Evolutionary conservation across 2,888 invertebrate genomes (phyloP).

Genomic region (Girardia tigrina): DNA sequence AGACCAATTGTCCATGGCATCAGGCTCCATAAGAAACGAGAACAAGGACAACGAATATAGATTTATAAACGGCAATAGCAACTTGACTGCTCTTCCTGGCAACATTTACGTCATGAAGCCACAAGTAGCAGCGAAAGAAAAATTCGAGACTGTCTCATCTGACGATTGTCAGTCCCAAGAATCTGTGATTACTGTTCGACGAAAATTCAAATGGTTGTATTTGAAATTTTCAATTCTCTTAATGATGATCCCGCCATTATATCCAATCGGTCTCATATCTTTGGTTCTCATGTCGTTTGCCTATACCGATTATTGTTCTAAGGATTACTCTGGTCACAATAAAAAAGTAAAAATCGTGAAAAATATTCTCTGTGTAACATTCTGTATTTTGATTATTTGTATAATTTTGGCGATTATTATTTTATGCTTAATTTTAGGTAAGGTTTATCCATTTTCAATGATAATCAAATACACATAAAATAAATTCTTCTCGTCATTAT

Average conservation of each 20-base stretch:
- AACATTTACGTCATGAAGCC: constrained; percentile 1
- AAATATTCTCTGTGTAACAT: not conserved
- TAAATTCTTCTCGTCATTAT: not conserved
- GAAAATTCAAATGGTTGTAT: not conserved
- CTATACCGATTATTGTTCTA: constrained; percentile 4
- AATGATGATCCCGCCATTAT: not conserved
- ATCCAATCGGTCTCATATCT: not conserved
- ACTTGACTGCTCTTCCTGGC: not conserved
- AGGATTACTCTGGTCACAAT: not conserved
- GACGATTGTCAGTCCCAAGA: constrained; percentile 3
- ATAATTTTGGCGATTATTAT: not conserved
- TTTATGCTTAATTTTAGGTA: not conserved
- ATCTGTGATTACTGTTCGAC: not conserved
- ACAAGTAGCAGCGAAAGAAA: not conserved
- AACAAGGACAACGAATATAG: not conserved
- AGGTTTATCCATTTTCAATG: constrained; percentile 4
- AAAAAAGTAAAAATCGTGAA: not conserved
- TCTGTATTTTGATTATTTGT: not conserved
- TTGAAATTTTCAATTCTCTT: not conserved
- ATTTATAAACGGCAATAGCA: not conserved
- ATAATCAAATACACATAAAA: not conserved
- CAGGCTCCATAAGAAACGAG: not conserved
- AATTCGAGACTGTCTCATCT: not conserved
- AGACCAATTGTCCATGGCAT: not conserved
- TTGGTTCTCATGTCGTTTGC: not conserved